phyloP scores from a whole-genome alignment of 2,888 invertebrate genomes.

The Ectobius pallidus region DNA sequence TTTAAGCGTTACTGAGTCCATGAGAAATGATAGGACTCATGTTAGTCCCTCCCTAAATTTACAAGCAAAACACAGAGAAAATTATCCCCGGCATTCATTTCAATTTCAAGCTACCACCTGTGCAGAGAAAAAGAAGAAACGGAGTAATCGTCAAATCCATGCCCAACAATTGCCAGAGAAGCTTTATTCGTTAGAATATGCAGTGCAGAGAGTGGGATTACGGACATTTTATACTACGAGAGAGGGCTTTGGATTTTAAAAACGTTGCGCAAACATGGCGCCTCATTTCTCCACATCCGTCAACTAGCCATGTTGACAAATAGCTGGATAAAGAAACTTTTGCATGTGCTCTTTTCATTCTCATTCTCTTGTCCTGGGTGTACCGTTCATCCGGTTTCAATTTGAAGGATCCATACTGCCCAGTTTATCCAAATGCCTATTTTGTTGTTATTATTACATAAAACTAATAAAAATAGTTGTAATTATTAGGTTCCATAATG shows the following conservation, averaged over 20 bases:
- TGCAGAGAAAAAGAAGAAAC: constrained; percentile 11
- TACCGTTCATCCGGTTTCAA: background rate
- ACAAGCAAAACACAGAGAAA: constrained; percentile 30
- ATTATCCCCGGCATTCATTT: constrained; percentile 28
- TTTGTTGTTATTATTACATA: no score
- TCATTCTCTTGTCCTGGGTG: background rate
- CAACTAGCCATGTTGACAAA: constrained; percentile 31
- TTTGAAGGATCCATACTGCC: background rate
- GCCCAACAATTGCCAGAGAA: constrained; percentile 2
- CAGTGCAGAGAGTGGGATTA: constrained; percentile 17
- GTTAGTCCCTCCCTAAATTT: constrained; percentile 14
- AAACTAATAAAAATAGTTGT: no score
- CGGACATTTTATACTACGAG: constrained; percentile 8
- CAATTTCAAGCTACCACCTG: constrained; percentile 27
- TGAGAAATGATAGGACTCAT: constrained; percentile 24
- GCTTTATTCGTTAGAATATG: constrained; percentile 20
- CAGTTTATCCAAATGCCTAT: no score
- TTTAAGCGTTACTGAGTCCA: constrained; percentile 9
- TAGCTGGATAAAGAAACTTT: constrained; percentile 27
- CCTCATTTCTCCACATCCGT: constrained; percentile 27
- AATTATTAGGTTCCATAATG: no score
- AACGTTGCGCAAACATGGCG: constrained; percentile 17
- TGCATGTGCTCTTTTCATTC: constrained; percentile 6
- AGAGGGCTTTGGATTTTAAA: constrained; percentile 19
- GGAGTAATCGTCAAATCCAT: constrained; percentile 3